These are phyloP conservation scores for Mirza zaza DNA, from an alignment of 2,113 vertebrate genomes.

Conservation along the genomic window DNA sequence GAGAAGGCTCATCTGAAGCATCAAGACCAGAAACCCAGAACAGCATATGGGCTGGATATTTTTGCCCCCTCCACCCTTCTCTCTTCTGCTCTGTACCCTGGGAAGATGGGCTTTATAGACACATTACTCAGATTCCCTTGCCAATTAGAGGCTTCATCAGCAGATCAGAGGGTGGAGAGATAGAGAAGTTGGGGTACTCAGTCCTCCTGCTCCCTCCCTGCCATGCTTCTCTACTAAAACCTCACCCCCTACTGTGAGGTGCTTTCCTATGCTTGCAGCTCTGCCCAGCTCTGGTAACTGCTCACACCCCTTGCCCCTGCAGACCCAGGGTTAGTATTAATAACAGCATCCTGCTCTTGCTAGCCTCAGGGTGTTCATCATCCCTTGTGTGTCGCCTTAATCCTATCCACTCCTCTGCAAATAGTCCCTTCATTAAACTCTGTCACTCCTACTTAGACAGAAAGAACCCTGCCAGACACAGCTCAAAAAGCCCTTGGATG, in stretches of 20 bases:
- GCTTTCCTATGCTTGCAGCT: not conserved
- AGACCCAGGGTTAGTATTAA: not conserved
- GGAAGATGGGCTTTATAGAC: not conserved
- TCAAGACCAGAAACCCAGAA: not conserved
- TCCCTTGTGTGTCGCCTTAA: not conserved
- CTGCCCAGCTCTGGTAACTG: not conserved
- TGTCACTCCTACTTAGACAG: not conserved
- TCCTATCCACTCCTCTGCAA: not conserved
- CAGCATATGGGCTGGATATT: not conserved
- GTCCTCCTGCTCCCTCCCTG: not conserved
- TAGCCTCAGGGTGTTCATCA: not conserved
- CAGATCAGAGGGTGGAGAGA: not conserved
- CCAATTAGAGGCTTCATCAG: not conserved
- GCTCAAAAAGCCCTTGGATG: not conserved
- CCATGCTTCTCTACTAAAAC: not conserved
- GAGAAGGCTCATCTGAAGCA: not conserved
- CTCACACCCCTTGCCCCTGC: not conserved
- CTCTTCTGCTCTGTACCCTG: not conserved
- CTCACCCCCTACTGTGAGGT: not conserved
- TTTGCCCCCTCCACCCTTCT: not conserved
- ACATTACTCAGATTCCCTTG: not conserved
- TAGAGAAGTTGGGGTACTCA: not conserved
- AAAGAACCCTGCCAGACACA: not conserved
- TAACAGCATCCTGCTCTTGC: not conserved
- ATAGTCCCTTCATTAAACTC: not conserved